Conservation (phyloP, 2,888 invertebrate species). For the Venustoraphidia nigricollis region DNA sequence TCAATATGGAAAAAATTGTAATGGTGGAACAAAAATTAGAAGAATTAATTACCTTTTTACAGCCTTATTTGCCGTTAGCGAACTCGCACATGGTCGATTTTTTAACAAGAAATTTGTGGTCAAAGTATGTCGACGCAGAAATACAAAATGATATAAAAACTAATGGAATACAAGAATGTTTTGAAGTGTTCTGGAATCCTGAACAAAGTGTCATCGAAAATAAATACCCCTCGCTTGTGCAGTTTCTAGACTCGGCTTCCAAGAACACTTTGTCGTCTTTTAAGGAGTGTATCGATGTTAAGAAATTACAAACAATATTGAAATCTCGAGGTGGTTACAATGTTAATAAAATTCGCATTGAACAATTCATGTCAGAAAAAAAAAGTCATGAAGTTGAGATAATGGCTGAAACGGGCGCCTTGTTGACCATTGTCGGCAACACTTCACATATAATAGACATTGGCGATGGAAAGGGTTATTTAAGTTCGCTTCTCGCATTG, state of each 20-base stretch:
- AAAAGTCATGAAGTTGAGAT: constrained; percentile 67
- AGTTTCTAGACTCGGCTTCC: constrained; percentile 14
- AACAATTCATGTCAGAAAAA: constrained; percentile 64
- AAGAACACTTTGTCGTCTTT: constrained; percentile 18
- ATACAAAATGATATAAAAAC: constrained; percentile 35
- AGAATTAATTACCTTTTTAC: constrained; percentile 35
- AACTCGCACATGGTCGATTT: constrained; percentile 69
- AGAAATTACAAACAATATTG: constrained; percentile 27
- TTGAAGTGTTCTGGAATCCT: constrained; percentile 34
- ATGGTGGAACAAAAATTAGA: constrained; percentile 29
- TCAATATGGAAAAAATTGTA: constrained; percentile 9
- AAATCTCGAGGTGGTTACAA: constrained; percentile 22
- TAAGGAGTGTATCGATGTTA: constrained; percentile 29
- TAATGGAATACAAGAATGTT: constrained; percentile 26
- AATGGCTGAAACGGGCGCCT: constrained; percentile 42
- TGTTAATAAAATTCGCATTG: constrained; percentile 24
- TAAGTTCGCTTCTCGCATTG: constrained; percentile 58
- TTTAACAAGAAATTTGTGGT: constrained; percentile 51
- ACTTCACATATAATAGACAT: constrained; percentile 54
- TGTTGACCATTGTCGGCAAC: constrained; percentile 26
- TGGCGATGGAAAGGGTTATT: constrained; percentile 81
- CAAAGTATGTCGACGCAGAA: constrained; percentile 35
- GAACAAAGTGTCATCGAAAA: background rate
- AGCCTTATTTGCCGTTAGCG: constrained; percentile 41
- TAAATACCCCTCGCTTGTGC: constrained; percentile 4